Evolutionary conservation across 2,113 vertebrate species (phyloP), one percentile per base, ranked within the genome.

Genomic region (Tupaia chinensis): DNA sequence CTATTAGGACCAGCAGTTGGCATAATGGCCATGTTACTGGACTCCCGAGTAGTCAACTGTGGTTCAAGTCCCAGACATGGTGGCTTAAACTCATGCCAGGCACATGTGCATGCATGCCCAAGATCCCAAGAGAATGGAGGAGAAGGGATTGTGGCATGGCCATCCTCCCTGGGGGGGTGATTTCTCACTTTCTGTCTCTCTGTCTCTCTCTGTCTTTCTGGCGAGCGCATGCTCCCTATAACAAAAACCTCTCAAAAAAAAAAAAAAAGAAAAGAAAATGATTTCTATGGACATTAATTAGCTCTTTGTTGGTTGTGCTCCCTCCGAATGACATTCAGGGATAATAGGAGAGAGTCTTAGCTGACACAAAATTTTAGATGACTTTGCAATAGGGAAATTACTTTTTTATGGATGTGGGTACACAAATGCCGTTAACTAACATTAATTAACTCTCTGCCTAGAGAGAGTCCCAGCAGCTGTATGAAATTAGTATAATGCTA

Each of bases 351-450:
- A 60, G 74, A 60, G 74, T 34, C 12, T 58, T 12, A 91, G 65
- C 54, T 91, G 63, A 70, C 70, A 69, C 90, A 95, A 98, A 95
- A 92, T 34, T 25, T 23, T 61, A 29, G 73, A 91, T 61, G 82
- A 58, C 95, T 97, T 97, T 95, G 80, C 95, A 85, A 44, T 54
- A 79, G 68, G 79, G 32, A 95, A 97, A 74, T 79, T 82, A 95
- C 70, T 63, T 44, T 44, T 72, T 19, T 44, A 81, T 90, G 60
- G 91, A 53, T 61, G 25, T 74, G 65, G 44, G 1, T 34, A 86
- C 58, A 65, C 69, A 77, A 93, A 84, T 60, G 15, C 34, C 86
- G 16, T 96, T 90, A 94, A 34, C 58, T 88, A 87, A 93, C 78
- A 87, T 85, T 94, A 97, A 96, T 96, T 89, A 95, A 86, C 74